Percentiles rank a stretch among this genome's conserved stretches.
These are phyloP conservation scores for Drosophila kokeensis DNA, from an alignment of 2,888 invertebrate genomes.

Conservation along the genomic window DNA sequence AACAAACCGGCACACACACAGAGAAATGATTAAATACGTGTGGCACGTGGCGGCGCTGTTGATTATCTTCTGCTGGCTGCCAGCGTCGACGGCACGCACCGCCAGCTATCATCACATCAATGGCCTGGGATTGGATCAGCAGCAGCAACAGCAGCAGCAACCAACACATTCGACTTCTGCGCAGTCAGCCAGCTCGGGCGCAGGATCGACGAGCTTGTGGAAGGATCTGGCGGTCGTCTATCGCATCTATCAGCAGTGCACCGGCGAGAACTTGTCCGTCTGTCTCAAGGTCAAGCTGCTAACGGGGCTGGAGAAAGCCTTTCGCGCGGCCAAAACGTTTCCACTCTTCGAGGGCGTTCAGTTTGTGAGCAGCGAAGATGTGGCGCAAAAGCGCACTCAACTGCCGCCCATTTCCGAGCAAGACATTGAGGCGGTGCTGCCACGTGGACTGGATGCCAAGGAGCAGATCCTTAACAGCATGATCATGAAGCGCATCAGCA, in stretches of 20 bases:
- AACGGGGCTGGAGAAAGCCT: conserved; percentile 91
- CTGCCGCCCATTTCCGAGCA: conserved; percentile 85
- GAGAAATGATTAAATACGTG: conserved; percentile 78
- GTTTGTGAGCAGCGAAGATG: conserved; percentile 88
- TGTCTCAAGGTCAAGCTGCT: conserved; percentile 92
- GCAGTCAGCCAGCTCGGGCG: conserved; percentile 22
- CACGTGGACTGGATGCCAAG: conserved; percentile 90
- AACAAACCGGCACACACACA: conserved; percentile 26
- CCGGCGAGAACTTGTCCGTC: conserved; percentile 88
- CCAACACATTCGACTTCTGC: conserved; percentile 4
- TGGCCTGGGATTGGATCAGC: conserved; percentile 44
- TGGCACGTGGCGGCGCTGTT: conserved; percentile 78
- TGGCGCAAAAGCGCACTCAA: conserved; percentile 41
- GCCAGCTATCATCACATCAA: conserved; percentile 71
- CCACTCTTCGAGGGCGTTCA: conserved; percentile 91
- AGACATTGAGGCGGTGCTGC: conserved; percentile 90
- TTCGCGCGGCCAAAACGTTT: conserved; percentile 88
- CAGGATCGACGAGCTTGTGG: conserved; percentile 74
- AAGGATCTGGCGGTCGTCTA: conserved; percentile 90
- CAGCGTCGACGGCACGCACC: conserved; percentile 65
- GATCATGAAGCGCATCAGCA: conserved; percentile 90
- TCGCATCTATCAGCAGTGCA: conserved; percentile 93
- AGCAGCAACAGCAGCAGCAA: conserved; percentile 31
- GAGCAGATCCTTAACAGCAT: conserved; percentile 90
- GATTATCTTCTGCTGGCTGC: conserved; percentile 73